Percentiles rank a stretch among this genome's conserved stretches.
phyloP scores from a whole-genome alignment of 2,113 vertebrate genomes.

The Panthera tigris region DNA sequence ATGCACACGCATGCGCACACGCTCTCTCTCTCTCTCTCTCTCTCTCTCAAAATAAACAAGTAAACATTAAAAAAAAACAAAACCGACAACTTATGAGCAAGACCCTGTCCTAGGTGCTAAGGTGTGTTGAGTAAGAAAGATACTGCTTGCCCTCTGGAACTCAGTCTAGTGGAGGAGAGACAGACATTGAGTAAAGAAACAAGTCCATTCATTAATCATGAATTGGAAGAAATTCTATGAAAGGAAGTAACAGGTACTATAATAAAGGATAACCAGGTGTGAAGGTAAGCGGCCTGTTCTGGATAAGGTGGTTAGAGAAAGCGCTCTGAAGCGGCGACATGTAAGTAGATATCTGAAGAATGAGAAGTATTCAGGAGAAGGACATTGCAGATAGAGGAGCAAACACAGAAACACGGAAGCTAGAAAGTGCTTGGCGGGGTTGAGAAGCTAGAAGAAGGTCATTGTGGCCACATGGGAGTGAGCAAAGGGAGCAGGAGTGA shows the following conservation, averaged over 20 bases:
- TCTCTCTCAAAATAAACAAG: too few relatives aligned
- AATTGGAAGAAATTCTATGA: background rate
- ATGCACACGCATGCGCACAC: too few relatives aligned
- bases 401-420: background rate
- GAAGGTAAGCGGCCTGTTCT: background rate
- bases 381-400: background rate
- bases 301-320: background rate
- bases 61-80: too few relatives aligned
- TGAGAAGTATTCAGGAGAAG: background rate
- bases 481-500: background rate
- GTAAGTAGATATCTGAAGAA: background rate
- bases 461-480: background rate
- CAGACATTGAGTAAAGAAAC: background rate
- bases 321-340: background rate
- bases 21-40: too few relatives aligned
- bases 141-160: background rate
- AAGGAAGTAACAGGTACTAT: background rate
- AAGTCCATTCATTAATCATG: background rate
- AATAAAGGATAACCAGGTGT: background rate
- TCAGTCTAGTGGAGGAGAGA: background rate
- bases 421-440: background rate
- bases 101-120: background rate
- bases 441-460: background rate
- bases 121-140: background rate
- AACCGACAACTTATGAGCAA: background rate